Base-by-base conservation (phyloP, 2,888 invertebrate genomes). In the Lycocerus yunnanus region DNA sequence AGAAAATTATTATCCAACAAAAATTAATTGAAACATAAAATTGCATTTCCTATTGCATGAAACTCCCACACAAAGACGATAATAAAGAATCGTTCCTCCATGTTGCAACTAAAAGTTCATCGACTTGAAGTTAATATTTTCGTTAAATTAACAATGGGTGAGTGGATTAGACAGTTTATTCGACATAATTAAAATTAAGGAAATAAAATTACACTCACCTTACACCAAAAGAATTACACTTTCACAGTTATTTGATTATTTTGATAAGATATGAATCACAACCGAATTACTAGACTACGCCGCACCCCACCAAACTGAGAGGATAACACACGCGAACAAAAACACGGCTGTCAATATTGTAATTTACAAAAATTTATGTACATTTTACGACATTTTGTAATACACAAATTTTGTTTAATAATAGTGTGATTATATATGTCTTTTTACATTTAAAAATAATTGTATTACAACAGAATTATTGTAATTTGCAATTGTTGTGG, bases 101-200 rank as follows among this genome's bases (percentile, higher is more conserved):
- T 86, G 84, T 86, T 85, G 85, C 84, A 80, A 77, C 76, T 78
- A 79, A 78, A 78, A 80, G 83, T 84, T 84, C 83, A 84, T 81
- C 83, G 82, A 85, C 83, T 79, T 71, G 43, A 65, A 65, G 15
- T 66, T 65, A 67, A 75, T 61, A 21, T 16, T 27, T 24, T 15
- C 9, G 58, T 11, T 58, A 66, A 43, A 43, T 2, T 43, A 43
- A 43, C 43, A 43, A 43, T n/a, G 43, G 43, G 43, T n/a, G 61
- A 16, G 61, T 16, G 18, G 15, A 18, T 16, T 61, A 13, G n/a
- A 61, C 15, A 5, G 9, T 16, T 6, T 15, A 61, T 61, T 61
- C 8, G 61, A n/a, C n/a, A 43, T n/a, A 43, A n/a, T 43, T 43
- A 43, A n/a, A 43, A 6, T 1, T 16, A 10, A 66, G 43, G 20